Evolutionary conservation across 2,888 invertebrate species (phyloP).

Genomic region (Acholoe squamosa): DNA sequence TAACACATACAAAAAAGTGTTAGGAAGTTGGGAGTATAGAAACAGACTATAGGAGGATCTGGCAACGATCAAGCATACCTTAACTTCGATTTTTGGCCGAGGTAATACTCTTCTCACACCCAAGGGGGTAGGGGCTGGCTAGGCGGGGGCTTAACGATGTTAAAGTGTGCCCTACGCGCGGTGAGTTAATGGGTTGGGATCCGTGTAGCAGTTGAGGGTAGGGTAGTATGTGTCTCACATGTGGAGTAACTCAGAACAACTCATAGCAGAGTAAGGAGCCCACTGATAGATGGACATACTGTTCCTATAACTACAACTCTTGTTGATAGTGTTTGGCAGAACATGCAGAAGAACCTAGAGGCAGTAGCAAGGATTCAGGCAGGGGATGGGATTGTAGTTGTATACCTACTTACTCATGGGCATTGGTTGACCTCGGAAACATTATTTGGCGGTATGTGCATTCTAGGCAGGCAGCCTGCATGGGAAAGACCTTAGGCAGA

Average conservation of each 20-base stretch:
- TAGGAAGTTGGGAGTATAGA: too few species aligned
- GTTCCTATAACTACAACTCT: too few species aligned
- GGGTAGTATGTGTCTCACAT: not conserved
- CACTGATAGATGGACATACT: too few species aligned
- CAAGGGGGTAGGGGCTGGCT: not conserved
- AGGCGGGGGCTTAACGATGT: not conserved
- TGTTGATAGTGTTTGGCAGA: too few species aligned
- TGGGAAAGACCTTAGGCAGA: too few species aligned
- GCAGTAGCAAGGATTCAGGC: too few species aligned
- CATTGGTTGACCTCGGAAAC: too few species aligned
- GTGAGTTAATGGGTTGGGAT: not conserved
- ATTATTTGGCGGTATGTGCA: not conserved
- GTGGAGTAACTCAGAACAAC: conserved; percentile 2
- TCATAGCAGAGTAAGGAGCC: not conserved
- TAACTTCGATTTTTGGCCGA: not conserved
- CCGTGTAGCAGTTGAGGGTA: not conserved
- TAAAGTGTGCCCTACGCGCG: not conserved
- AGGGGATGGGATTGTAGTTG: too few species aligned
- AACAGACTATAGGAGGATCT: not conserved
- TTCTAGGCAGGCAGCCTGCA: not conserved
- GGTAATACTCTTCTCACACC: conserved; percentile 16
- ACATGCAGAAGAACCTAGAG: too few species aligned
- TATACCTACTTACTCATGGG: too few species aligned
- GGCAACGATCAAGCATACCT: not conserved
- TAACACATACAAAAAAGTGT: too few species aligned